Evolutionary conservation across 2,797 vertebrate species (phyloP).

Genomic region (Girardinus metallicus): DNA sequence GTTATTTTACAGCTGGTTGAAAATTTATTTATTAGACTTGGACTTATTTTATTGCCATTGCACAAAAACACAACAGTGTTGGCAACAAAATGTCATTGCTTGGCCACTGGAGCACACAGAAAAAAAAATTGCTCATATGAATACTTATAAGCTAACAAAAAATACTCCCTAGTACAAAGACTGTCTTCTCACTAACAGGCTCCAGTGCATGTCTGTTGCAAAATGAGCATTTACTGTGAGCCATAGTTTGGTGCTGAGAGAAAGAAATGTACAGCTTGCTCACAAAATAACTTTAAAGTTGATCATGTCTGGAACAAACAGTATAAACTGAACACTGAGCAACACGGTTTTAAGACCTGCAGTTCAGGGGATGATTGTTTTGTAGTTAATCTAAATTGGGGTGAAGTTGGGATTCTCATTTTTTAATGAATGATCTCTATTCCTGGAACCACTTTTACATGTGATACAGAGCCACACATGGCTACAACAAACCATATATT

Average conservation of each 20-base stretch:
- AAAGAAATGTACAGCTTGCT: conserved; percentile 21
- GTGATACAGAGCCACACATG: background rate
- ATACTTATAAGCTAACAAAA: conserved; percentile 1
- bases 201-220: conserved; percentile 20
- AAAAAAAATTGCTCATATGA: background rate
- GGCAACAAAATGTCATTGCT: too few species aligned
- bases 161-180: background rate
- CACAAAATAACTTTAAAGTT: conserved; percentile 31
- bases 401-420: background rate
- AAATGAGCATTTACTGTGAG: conserved; percentile 48
- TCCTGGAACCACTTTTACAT: background rate
- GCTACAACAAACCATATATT: background rate
- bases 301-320: conserved; percentile 33
- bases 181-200: background rate
- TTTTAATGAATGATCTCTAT: background rate
- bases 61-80: too few species aligned
- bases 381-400: background rate
- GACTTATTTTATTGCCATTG: too few species aligned
- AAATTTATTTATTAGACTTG: too few species aligned
- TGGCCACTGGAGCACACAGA: too few species aligned
- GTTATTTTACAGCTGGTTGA: too few species aligned
- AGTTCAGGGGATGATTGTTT: background rate
- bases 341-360: background rate
- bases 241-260: conserved; percentile 35
- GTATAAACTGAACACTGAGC: background rate